Percentiles rank a stretch among this genome's conserved stretches.
phyloP scores from a whole-genome alignment of 2,888 invertebrate species.

The Adela reaumurella region DNA sequence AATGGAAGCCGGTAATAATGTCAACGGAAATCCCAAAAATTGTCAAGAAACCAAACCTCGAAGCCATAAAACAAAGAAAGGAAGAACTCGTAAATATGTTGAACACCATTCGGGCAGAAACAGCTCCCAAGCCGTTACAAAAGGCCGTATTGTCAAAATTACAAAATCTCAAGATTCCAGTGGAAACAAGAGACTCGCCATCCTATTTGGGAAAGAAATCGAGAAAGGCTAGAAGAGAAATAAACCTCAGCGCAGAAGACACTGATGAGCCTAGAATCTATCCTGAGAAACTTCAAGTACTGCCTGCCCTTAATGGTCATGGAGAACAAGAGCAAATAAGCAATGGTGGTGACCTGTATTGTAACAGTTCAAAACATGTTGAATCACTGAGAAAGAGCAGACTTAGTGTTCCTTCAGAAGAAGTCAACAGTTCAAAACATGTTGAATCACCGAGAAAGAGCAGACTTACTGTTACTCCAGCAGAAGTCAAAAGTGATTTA shows the following conservation, averaged over 20 bases:
- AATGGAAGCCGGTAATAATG: conserved; percentile 5
- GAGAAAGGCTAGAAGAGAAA: not conserved
- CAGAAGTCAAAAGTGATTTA: too few relatives aligned
- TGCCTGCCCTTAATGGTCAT: not conserved
- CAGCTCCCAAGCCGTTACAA: not conserved
- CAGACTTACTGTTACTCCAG: too few relatives aligned
- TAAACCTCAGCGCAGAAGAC: not conserved
- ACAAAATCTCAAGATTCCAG: not conserved
- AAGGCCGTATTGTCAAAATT: not conserved
- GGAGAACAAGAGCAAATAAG: too few relatives aligned
- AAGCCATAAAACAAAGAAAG: conserved; percentile 25
- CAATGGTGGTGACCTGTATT: too few relatives aligned
- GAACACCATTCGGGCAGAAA: conserved; percentile 18
- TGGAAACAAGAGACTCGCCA: not conserved
- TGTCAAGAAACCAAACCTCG: conserved; percentile 11
- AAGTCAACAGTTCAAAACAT: too few relatives aligned
- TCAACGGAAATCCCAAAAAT: conserved; percentile 13
- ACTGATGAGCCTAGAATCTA: not conserved
- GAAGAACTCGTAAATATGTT: conserved; percentile 28
- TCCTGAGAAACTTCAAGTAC: not conserved
- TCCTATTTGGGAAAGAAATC: not conserved
- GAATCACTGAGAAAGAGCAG: too few relatives aligned
- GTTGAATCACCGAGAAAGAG: too few relatives aligned
- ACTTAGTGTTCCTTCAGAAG: too few relatives aligned
- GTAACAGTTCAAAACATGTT: too few relatives aligned